Evolutionary conservation across 2,888 invertebrate genomes (phyloP), one percentile per base, ranked within the genome.

Genomic region (Trilocha varians): DNA sequence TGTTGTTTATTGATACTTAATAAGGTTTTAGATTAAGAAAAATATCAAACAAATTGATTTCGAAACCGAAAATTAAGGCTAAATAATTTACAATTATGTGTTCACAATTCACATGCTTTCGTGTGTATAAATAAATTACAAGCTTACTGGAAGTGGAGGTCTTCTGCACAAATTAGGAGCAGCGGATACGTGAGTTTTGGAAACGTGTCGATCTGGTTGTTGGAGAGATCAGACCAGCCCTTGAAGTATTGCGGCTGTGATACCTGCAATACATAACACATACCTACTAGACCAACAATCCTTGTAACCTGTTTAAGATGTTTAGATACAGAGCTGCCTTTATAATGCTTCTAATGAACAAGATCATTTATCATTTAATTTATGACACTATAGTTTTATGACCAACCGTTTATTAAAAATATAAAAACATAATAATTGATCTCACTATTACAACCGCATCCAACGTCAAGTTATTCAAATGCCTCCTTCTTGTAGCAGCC

Each of bases 121-220:
- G n/a, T n/a, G n/a, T n/a, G n/a, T n/a, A n/a, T n/a, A n/a, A n/a
- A n/a, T n/a, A n/a, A n/a, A n/a, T n/a, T n/a, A 8, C 8, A 15
- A 36, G n/a, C 34, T 18, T 13, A 77, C 80, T 74, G 57, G 45
- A 75, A 71, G 45, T 76, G 53, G 17, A 80, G 49, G 46, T 82
- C 82, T 34, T 78, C 62, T 0, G 74, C 73, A 13, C 64, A 61
- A 33, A 74, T 56, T 69, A 69, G 66, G 52, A 82, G 61, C 17
- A 82, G 50, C n/a, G 78, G 78, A 50, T 77, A 71, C 4, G 77
- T 73, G 32, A 80, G 49, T 52, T 82, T 82, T 2, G 80, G 79
- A 46, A 63, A 77, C 0, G 78, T 77, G 49, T 82, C 82, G 40
- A 74, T 66, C 46, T 80, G 69, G 1, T 75, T 70, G 52, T 63